A percentile compares a stretch with the other conserved stretches of the same genome.
Conservation (phyloP, 1,140 invertebrate genomes). For the Acromyrmex charruanus region DNA sequence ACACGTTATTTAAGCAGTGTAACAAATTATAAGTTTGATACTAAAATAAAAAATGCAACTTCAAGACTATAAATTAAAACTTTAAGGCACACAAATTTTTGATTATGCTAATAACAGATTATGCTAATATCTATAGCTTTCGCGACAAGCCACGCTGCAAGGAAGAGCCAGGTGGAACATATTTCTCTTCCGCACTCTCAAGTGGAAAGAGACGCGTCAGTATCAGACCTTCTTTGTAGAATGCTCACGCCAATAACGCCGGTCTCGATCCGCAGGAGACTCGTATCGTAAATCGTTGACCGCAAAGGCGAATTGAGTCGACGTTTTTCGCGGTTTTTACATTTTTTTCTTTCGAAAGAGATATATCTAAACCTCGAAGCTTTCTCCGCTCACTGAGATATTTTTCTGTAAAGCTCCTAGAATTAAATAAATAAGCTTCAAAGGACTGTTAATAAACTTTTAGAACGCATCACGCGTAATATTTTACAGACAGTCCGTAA, state of each 20-base stretch:
- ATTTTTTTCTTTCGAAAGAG: neutral
- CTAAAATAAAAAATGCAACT: neutral
- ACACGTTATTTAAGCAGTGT: too few relatives aligned
- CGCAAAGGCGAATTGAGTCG: conserved; percentile 27
- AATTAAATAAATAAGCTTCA: conserved; percentile 34
- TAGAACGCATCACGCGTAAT: neutral
- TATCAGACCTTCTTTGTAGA: conserved; percentile 65
- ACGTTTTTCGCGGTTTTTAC: neutral
- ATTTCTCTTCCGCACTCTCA: conserved; percentile 64
- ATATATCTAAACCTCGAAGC: neutral
- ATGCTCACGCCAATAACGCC: conserved; percentile 42
- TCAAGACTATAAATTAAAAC: neutral
- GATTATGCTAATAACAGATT: conserved; percentile 71
- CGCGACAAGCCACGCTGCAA: conserved; percentile 50
- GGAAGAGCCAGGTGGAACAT: conserved; percentile 51
- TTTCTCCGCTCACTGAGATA: neutral
- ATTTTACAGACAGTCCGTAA: neutral
- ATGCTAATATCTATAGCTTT: conserved; percentile 65
- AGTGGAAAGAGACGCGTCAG: conserved; percentile 64
- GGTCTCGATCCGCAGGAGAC: conserved; percentile 21
- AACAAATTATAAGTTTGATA: neutral
- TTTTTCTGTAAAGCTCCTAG: neutral
- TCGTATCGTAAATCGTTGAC: conserved; percentile 44
- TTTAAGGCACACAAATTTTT: conserved; percentile 36
- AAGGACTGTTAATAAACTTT: neutral